Percentiles rank a stretch among this genome's conserved stretches.
Conservation (phyloP, 2,797 vertebrate genomes). For the Rhabdophis nuchalis region DNA sequence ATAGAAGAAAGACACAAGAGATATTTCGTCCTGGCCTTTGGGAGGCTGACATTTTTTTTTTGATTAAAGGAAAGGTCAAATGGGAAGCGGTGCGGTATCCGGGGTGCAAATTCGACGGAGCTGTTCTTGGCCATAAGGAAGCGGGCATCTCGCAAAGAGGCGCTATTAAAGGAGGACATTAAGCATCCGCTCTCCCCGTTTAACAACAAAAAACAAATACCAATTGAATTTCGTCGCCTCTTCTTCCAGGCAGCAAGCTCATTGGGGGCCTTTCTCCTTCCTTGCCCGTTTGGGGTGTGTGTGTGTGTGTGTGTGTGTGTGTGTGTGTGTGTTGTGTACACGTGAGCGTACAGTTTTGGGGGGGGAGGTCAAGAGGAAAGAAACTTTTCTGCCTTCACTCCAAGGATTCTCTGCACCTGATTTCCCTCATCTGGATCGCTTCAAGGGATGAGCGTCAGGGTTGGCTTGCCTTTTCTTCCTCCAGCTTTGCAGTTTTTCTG, state of each 20-base stretch:
- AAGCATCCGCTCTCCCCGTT: slow-evolving; percentile 42
- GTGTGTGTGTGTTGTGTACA: background rate
- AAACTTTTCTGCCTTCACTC: slow-evolving; percentile 1
- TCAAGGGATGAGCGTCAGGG: background rate
- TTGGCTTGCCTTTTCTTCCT: background rate
- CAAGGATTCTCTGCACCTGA: background rate
- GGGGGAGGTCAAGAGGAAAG: slow-evolving; percentile 2
- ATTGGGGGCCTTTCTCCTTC: slow-evolving; percentile 14
- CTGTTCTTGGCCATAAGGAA: background rate
- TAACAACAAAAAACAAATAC: background rate
- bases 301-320: background rate
- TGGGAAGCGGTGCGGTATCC: background rate
- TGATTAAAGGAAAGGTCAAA: background rate
- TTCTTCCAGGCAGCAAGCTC: background rate
- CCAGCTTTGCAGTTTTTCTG: background rate
- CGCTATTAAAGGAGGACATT: slow-evolving; percentile 39
- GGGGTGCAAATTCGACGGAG: background rate
- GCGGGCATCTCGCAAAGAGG: background rate
- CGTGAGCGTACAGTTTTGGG: background rate
- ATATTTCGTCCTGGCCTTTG: background rate
- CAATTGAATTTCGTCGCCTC: slow-evolving; percentile 27
- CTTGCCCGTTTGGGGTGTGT: background rate
- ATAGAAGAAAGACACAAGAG: background rate
- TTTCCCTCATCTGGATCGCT: background rate
- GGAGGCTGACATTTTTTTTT: background rate